Conservation (phyloP, 1,140 invertebrate species). For the Nephila pilipes region DNA sequence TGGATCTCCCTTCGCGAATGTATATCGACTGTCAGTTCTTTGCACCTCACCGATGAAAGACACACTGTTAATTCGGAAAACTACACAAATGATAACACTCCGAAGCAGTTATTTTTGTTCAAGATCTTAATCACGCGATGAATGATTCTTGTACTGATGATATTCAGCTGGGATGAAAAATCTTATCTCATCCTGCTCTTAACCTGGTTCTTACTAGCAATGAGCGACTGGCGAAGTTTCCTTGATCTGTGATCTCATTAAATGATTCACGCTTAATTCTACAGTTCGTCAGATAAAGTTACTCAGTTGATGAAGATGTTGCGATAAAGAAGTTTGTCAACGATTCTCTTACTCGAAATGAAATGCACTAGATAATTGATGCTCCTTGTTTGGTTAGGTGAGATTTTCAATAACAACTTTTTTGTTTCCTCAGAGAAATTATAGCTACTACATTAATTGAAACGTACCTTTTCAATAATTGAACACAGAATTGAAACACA, state of each 20-base stretch:
- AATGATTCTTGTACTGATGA: not conserved
- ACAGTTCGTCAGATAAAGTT: not conserved
- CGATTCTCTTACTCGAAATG: not conserved
- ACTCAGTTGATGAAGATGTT: not conserved
- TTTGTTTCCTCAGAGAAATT: too few species aligned
- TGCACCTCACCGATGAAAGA: not conserved
- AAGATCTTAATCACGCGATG: not conserved
- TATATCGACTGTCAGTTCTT: not conserved
- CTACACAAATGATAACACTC: not conserved
- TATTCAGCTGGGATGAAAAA: not conserved
- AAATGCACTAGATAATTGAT: not conserved
- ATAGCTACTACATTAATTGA: too few species aligned
- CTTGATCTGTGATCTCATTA: not conserved
- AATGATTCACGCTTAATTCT: not conserved
- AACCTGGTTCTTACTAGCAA: not conserved
- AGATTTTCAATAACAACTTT: too few species aligned
- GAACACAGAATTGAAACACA: too few species aligned
- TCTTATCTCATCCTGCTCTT: not conserved
- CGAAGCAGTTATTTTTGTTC: not conserved
- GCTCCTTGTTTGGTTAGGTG: too few species aligned
- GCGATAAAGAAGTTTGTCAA: not conserved
- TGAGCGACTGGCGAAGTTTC: not conserved
- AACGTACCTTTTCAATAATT: too few species aligned
- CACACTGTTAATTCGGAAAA: not conserved
- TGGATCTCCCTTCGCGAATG: not conserved